Base-by-base conservation (phyloP, 2,797 vertebrate species). In the Lagocephalus sceleratus region DNA sequence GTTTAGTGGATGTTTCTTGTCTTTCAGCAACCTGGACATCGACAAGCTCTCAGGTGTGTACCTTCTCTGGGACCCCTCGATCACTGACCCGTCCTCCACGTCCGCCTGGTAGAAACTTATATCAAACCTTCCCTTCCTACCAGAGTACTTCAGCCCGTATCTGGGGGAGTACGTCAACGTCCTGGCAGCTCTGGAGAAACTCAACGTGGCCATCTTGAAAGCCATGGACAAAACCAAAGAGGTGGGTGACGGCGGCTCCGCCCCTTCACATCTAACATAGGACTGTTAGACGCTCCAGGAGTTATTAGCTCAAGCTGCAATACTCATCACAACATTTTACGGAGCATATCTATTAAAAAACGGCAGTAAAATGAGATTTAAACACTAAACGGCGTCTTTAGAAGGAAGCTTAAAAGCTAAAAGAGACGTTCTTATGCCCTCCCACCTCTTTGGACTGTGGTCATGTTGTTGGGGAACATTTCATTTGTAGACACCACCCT, bases 221-320 rank as follows among this genome's bases (percentile, higher is more conserved):
- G 95, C 95, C 64, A 97, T 98, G 95, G 95, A 97, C 68, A 91
- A 94, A 85, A 97, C 95, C 68, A 98, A 98, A 75, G 80, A 93
- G 93, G 95, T 97, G 60, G 77, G 92, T 66, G 55, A 32, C 2
- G 32, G 6, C 5, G 42, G 10, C 42, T 44, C 19, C 20, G n/a
- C n/a, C n/a, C n/a, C n/a, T n/a, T n/a, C n/a, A n/a, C n/a, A n/a
- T n/a, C n/a, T n/a, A n/a, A n/a, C n/a, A n/a, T n/a, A n/a, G n/a
- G n/a, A n/a, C n/a, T n/a, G n/a, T n/a, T n/a, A n/a, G n/a, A n/a
- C n/a, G n/a, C n/a, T n/a, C n/a, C n/a, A n/a, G n/a, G n/a, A n/a
- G n/a, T n/a, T n/a, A n/a, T n/a, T n/a, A n/a, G n/a, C n/a, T n/a
- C n/a, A n/a, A n/a, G n/a, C n/a, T n/a, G n/a, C n/a, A n/a, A n/a